phyloP scores from a whole-genome alignment of 2,113 vertebrate species.

The Gobio gobio region DNA sequence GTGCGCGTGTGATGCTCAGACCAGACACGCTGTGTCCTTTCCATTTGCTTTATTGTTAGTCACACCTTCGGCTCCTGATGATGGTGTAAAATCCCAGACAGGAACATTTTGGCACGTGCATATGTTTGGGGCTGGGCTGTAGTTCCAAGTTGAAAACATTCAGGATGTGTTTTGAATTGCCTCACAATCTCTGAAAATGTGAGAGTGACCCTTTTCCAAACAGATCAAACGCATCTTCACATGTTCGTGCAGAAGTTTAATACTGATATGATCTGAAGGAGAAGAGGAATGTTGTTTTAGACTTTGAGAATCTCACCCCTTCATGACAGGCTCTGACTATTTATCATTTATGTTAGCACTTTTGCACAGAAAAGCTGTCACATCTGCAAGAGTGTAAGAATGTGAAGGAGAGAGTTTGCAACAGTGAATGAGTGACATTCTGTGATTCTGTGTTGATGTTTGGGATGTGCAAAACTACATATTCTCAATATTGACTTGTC shows the following conservation, averaged over 20 bases:
- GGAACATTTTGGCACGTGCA: slow-evolving; percentile 20
- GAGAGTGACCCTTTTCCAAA: background rate
- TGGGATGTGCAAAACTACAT: background rate
- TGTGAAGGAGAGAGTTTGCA: slow-evolving; percentile 1
- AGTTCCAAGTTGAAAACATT: background rate
- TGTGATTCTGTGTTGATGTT: background rate
- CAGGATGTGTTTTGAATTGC: slow-evolving; percentile 5
- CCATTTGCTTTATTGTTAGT: slow-evolving; percentile 1
- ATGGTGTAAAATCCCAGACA: background rate
- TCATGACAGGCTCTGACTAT: slow-evolving; percentile 15
- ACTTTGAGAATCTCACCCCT: slow-evolving; percentile 1
- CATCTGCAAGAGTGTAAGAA: slow-evolving; percentile 7
- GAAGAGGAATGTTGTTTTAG: background rate
- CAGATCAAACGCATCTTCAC: slow-evolving; percentile 7
- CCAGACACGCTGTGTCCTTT: slow-evolving; percentile 4
- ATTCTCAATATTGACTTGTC: background rate
- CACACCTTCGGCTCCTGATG: background rate
- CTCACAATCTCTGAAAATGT: background rate
- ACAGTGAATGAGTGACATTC: slow-evolving; percentile 22
- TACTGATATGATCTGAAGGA: slow-evolving; percentile 9
- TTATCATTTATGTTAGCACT: background rate
- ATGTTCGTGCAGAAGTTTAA: background rate
- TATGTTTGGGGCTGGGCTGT: background rate
- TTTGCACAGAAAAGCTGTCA: slow-evolving; percentile 24
- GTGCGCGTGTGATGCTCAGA: background rate